Evolutionary conservation across 2,888 invertebrate genomes (phyloP), one percentile per base, ranked within the genome.

Genomic region (Tachina lurida): DNA sequence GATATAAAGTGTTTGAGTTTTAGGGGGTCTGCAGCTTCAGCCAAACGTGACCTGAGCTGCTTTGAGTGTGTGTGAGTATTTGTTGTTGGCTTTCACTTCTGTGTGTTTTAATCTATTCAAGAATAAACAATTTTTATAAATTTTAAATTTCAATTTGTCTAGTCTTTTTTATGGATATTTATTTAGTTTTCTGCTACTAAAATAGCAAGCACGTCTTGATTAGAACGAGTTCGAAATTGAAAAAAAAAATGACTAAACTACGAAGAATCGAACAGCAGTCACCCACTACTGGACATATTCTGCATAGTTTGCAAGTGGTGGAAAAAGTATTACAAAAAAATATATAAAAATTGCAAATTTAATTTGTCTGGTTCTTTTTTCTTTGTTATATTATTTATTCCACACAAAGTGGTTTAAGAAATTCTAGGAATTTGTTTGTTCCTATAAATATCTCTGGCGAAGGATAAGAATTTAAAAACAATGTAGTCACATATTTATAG

Each of bases 141-240:
- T 86, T 86, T 86, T 83, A 86, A 86, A 86, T 83, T 83, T 86
- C 86, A 79, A 83, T 86, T 86, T 86, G 86, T 86, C 86, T 86
- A 76, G 83, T 86, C 86, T 83, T 60, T 86, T 86, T 83, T 86
- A 83, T 83, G 73, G 65, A 49, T 76, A 73, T 71, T 80, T 83
- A 84, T 84, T 78, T 78, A 73, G 77, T 77, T 83, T 84, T 84
- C 73, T 73, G 78, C n/a, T 47, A 68, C 9, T 31, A 45, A 45
- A 74, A 71, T 31, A 73, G 67, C 58, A 68, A 68, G 83, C 83
- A 84, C 83, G 77, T 84, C 83, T 73, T 84, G 77, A 78, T 84
- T 84, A 73, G 73, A 84, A 75, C 60, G 68, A 68, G 78, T 79
- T 67, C 0, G 17, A 47, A 73, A 60, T 31, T 54, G 31, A 60